phyloP scores from a whole-genome alignment of 2,113 vertebrate genomes.

The Microtus ochrogaster region DNA sequence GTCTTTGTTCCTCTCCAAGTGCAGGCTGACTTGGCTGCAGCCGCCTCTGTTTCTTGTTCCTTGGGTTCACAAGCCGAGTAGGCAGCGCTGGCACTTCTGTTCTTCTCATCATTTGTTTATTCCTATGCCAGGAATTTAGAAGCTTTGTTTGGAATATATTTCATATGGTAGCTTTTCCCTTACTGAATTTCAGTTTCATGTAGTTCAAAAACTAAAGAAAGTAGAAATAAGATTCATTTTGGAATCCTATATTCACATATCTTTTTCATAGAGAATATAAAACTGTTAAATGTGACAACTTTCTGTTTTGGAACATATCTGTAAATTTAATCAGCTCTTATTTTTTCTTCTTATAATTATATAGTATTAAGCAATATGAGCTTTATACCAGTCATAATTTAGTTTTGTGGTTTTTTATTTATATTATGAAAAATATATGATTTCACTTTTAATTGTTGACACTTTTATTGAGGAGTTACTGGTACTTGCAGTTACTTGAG shows the following conservation, averaged over 20 bases:
- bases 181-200: not conserved
- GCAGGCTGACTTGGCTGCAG: not conserved
- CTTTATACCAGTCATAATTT: constrained; percentile 14
- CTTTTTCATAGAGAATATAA: constrained; percentile 24
- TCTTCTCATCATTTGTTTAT: not conserved
- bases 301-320: not conserved
- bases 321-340: constrained; percentile 21
- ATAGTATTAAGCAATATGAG: constrained; percentile 11
- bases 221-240: constrained; percentile 56
- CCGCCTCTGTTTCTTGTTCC: not conserved
- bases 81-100: not conserved
- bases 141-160: not conserved
- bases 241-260: not conserved
- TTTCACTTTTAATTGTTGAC: constrained; percentile 30
- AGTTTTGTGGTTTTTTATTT: constrained; percentile 14
- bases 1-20: not conserved
- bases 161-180: not conserved
- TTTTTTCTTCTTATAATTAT: constrained; percentile 44
- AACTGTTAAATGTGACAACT: constrained; percentile 35
- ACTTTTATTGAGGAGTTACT: not conserved
- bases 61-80: not conserved
- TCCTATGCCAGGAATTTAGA: not conserved
- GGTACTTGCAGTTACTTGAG: constrained; percentile 4
- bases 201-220: constrained; percentile 32
- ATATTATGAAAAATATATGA: constrained; percentile 14